Evolutionary conservation across 2,888 invertebrate species (phyloP).

Genomic region (Chamaedrilus cognettii): DNA sequence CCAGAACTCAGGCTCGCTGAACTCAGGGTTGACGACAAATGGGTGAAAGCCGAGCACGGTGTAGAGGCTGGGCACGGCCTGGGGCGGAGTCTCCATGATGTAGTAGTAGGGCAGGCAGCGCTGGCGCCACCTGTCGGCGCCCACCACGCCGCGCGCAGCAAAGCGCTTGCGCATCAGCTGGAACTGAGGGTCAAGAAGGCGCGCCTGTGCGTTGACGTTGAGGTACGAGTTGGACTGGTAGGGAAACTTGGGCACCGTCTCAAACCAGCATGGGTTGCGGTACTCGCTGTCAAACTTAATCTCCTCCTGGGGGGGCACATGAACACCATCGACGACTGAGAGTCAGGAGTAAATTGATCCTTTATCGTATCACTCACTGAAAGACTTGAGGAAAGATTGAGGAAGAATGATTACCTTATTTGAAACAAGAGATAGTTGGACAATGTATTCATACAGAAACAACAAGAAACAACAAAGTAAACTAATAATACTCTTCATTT

Average conservation of each 20-base stretch:
- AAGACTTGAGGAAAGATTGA: too few relatives aligned
- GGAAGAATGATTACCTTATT: too few relatives aligned
- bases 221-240: constrained; percentile 23
- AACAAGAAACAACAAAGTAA: too few relatives aligned
- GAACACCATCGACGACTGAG: background rate
- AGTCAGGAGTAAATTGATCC: background rate
- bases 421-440: too few relatives aligned
- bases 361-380: too few relatives aligned
- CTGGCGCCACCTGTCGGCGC: constrained; percentile 13
- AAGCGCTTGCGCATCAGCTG: constrained; percentile 22
- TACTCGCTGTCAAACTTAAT: constrained; percentile 19
- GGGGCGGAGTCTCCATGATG: constrained; percentile 26
- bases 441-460: too few relatives aligned
- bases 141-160: constrained; percentile 2
- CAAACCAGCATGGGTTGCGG: constrained; percentile 27
- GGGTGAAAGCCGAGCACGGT: constrained; percentile 23
- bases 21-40: constrained; percentile 17
- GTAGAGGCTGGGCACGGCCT: constrained; percentile 16
- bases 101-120: constrained; percentile 27
- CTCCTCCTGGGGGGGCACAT: too few relatives aligned
- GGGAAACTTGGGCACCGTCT: constrained; percentile 13
- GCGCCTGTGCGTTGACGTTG: constrained; percentile 2
- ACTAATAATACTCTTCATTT: too few relatives aligned
- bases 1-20: constrained; percentile 27
- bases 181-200: constrained; percentile 15